A percentile compares a stretch with the other conserved stretches of the same genome.
phyloP scores from a whole-genome alignment of 1,140 invertebrate species.

The Drosophila auraria region DNA sequence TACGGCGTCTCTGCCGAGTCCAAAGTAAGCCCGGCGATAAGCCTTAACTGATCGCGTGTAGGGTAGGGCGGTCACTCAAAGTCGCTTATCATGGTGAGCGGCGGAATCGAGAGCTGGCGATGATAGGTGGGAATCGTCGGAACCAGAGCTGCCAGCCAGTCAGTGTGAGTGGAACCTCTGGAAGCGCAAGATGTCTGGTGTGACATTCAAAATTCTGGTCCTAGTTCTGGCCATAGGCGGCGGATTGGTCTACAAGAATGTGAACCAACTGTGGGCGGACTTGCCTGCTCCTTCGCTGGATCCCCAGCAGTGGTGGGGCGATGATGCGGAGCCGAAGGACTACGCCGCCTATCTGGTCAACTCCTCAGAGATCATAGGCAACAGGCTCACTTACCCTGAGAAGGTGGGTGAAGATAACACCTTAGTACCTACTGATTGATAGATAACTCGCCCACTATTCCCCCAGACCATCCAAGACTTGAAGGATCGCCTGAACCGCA shows the following conservation, averaged over 20 bases:
- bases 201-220: constrained; percentile 50
- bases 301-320: constrained; percentile 77
- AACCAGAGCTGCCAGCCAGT: constrained; percentile 6
- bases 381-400: constrained; percentile 63
- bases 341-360: constrained; percentile 73
- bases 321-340: constrained; percentile 67
- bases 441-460: not conserved
- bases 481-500: constrained; percentile 54
- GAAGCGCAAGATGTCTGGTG: constrained; percentile 11
- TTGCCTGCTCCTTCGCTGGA: constrained; percentile 56
- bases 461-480: constrained; percentile 69
- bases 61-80: constrained; percentile 37
- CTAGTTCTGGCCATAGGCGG: constrained; percentile 66
- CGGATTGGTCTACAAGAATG: constrained; percentile 62
- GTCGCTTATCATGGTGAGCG: constrained; percentile 45
- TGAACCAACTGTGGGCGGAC: constrained; percentile 51
- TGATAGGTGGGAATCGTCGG: constrained; percentile 9
- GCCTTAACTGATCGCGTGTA: constrained; percentile 29
- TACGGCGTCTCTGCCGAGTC: constrained; percentile 3
- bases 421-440: not conserved
- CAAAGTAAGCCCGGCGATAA: constrained; percentile 25
- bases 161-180: constrained; percentile 46
- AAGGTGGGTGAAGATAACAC: constrained; percentile 33
- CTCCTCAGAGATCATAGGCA: constrained; percentile 63
- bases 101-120: constrained; percentile 17